Evolutionary conservation across 2,888 invertebrate genomes (phyloP).

Genomic region (Cephonodes hylas): DNA sequence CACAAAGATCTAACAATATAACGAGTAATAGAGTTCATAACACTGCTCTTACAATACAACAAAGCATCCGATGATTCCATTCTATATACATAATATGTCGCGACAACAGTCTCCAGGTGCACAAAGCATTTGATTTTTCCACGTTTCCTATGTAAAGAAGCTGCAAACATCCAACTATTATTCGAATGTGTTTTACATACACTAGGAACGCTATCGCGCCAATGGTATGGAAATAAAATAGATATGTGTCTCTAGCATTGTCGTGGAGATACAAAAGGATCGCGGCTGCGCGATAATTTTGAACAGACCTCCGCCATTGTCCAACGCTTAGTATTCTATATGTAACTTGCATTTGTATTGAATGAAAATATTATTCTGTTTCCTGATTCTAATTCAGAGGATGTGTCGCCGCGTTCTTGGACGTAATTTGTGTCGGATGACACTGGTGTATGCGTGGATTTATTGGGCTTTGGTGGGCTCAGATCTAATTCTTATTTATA

Average conservation of each 20-base stretch:
- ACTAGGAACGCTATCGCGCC: constrained; percentile 49
- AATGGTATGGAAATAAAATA: constrained; percentile 57
- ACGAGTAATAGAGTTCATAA: neutral
- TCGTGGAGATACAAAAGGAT: constrained; percentile 43
- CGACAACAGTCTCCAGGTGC: neutral
- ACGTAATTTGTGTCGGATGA: constrained; percentile 1
- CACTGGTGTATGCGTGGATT: neutral
- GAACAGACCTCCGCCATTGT: constrained; percentile 54
- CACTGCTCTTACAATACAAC: neutral
- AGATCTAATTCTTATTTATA: neutral
- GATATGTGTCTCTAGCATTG: constrained; percentile 41
- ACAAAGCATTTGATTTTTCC: neutral
- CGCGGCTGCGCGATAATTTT: constrained; percentile 49
- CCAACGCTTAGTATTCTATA: constrained; percentile 49
- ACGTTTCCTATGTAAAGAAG: neutral
- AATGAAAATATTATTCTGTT: constrained; percentile 56
- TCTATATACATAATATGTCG: neutral
- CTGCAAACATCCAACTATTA: constrained; percentile 38
- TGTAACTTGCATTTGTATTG: constrained; percentile 46
- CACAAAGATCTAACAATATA: too few relatives aligned
- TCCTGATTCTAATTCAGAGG: constrained; percentile 50
- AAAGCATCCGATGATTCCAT: neutral
- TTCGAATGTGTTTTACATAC: constrained; percentile 68
- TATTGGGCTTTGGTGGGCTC: neutral
- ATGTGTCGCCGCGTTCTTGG: constrained; percentile 22